phyloP scores from a whole-genome alignment of 2,797 vertebrate species.

The Astyanax mexicanus region DNA sequence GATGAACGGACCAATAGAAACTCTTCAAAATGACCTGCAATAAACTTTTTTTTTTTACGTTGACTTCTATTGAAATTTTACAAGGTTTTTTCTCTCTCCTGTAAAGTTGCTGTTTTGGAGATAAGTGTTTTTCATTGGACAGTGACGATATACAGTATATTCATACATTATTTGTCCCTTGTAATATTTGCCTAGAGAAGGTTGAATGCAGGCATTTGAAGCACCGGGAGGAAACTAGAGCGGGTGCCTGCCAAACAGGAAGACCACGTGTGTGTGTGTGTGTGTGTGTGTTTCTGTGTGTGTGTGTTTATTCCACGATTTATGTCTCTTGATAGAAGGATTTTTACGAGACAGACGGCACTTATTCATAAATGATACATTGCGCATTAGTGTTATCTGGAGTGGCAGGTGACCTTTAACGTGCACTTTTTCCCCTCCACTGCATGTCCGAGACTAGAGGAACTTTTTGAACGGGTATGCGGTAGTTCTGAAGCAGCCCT shows the following conservation, averaged over 20 bases:
- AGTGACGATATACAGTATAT: no score
- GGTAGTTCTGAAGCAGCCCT: conserved; percentile 19
- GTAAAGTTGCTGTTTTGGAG: no score
- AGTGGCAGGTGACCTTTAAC: conserved; percentile 49
- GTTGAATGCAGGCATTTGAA: conserved; percentile 56
- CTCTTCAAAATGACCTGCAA: no score
- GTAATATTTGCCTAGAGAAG: conserved; percentile 28
- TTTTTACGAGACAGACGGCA: conserved; percentile 46
- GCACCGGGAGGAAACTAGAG: conserved; percentile 55
- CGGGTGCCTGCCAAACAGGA: conserved; percentile 50
- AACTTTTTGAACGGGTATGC: conserved; percentile 38
- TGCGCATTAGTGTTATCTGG: conserved; percentile 26
- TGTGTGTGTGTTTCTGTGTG: conserved; percentile 24
- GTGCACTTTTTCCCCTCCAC: conserved; percentile 9
- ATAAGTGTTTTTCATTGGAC: no score
- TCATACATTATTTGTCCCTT: no score
- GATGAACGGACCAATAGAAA: no score
- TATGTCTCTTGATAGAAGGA: conserved; percentile 26
- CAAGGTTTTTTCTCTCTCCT: no score
- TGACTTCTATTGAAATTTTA: no score
- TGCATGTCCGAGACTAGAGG: conserved; percentile 35
- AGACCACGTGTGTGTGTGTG: conserved; percentile 12
- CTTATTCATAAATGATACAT: conserved; percentile 52
- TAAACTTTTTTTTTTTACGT: no score
- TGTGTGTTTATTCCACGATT: conserved; percentile 14